Percentiles rank a stretch among this genome's conserved stretches.
These are phyloP conservation scores for Hylaeus anthracinus DNA, from an alignment of 1,140 invertebrate species.

Conservation along the genomic window DNA sequence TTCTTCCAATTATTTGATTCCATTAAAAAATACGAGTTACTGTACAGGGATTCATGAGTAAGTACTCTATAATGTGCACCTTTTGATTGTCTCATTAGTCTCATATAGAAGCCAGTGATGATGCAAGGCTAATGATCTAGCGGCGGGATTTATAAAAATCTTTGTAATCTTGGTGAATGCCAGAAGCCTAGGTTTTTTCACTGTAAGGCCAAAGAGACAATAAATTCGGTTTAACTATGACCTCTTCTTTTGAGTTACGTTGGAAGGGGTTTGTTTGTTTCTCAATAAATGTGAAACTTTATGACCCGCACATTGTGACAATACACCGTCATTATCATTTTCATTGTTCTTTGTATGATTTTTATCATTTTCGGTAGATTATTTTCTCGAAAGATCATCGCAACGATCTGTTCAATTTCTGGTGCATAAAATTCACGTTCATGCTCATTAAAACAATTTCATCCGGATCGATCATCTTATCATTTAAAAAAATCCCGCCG, in stretches of 20 bases:
- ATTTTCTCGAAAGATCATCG: not conserved
- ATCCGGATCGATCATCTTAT: not conserved
- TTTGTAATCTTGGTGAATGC: conserved; percentile 81
- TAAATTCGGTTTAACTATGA: conserved; percentile 64
- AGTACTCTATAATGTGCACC: conserved; percentile 42
- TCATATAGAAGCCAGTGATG: conserved; percentile 76
- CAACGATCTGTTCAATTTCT: not conserved
- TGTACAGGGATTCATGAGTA: conserved; percentile 58
- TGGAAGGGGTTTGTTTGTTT: conserved; percentile 51
- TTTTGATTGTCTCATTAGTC: conserved; percentile 61
- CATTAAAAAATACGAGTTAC: not conserved
- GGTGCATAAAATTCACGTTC: not conserved
- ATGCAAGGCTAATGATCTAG: conserved; percentile 75
- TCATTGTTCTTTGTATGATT: conserved; percentile 24
- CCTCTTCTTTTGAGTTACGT: conserved; percentile 59
- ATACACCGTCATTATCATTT: conserved; percentile 27
- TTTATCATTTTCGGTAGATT: not conserved
- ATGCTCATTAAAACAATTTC: conserved; percentile 11
- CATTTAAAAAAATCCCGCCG: conserved; percentile 64
- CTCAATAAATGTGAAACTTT: conserved; percentile 29
- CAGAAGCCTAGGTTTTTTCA: conserved; percentile 71
- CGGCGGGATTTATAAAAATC: conserved; percentile 75
- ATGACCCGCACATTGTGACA: conserved; percentile 46
- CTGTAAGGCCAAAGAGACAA: conserved; percentile 81
- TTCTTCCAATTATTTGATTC: not conserved